These are phyloP conservation scores for Lasioglossum calceatum DNA, from an alignment of 2,888 invertebrate species.

Conservation along the genomic window DNA sequence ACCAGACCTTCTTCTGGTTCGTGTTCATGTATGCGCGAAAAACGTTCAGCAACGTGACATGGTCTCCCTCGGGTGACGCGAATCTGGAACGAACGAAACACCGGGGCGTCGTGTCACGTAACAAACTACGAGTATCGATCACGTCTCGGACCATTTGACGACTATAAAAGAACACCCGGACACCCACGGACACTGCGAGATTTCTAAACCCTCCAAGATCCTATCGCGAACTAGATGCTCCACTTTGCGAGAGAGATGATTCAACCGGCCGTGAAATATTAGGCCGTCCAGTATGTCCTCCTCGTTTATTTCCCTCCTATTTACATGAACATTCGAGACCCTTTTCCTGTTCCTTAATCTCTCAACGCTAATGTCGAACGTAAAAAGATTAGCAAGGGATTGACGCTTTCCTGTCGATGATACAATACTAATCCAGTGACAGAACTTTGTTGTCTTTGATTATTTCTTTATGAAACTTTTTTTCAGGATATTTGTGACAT, in stretches of 20 bases:
- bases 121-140: constrained; percentile 54
- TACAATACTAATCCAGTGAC: background rate
- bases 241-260: constrained; percentile 6
- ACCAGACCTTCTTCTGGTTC: constrained; percentile 92
- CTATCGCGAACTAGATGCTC: background rate
- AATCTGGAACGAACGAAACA: constrained; percentile 87
- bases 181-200: constrained; percentile 3
- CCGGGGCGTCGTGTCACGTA: constrained; percentile 37
- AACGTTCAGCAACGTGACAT: constrained; percentile 95
- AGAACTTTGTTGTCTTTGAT: background rate
- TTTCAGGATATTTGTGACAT: background rate
- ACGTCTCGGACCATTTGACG: constrained; percentile 45
- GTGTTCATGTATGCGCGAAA: constrained; percentile 91
- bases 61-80: constrained; percentile 94
- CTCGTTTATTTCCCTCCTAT: background rate
- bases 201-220: background rate
- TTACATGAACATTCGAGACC: background rate
- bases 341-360: background rate
- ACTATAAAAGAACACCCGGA: constrained; percentile 25
- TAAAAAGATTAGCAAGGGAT: background rate
- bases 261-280: background rate
- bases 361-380: background rate
- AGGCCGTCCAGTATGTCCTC: background rate
- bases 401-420: background rate
- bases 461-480: background rate